Evolutionary conservation across 2,113 vertebrate genomes (phyloP), one percentile per base, ranked within the genome.

Genomic region (Erpornis zantholeuca): DNA sequence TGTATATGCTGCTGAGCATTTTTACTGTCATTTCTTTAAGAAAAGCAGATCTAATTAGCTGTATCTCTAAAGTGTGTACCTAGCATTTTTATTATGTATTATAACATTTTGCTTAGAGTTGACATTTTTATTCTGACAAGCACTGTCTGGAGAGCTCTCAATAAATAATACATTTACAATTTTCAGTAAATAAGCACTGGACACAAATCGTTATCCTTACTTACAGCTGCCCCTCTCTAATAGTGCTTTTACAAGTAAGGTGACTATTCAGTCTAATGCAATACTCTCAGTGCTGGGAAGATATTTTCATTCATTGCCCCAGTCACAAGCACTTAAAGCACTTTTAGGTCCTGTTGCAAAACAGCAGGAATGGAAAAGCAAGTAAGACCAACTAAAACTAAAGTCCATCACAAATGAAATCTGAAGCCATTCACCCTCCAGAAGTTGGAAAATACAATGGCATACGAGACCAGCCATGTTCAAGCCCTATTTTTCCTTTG

Each of bases 101-200:
- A 98, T 98, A 98, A 98, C 97, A 97, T 98, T 98, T 99, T 98
- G 98, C 98, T 98, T 98, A 98, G 98, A 98, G 98, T 98, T 98
- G 98, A 99, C 98, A 99, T 99, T 99, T 99, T 99, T 98, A 99
- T 98, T 99, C 98, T 98, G 98, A 99, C 98, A 98, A 99, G 98
- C 97, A 98, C 98, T 98, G 98, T 99, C 98, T 98, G 96, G 98
- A 98, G 98, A 98, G 98, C 98, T 98, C 98, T 98, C 98, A 98
- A 99, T 99, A 99, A 99, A 99, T 99, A 99, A 99, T 99, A 98
- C 98, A 99, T 99, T 99, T 99, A 99, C 98, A 98, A 98, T 99
- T 98, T 99, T 98, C 98, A 98, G 98, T 99, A 99, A 99, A 99
- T 99, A 99, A 99, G 98, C 98, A 98, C 97, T 97, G 98, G 98